These are phyloP conservation scores for Harpagifer antarcticus DNA, from an alignment of 2,797 vertebrate species.

Conservation along the genomic window DNA sequence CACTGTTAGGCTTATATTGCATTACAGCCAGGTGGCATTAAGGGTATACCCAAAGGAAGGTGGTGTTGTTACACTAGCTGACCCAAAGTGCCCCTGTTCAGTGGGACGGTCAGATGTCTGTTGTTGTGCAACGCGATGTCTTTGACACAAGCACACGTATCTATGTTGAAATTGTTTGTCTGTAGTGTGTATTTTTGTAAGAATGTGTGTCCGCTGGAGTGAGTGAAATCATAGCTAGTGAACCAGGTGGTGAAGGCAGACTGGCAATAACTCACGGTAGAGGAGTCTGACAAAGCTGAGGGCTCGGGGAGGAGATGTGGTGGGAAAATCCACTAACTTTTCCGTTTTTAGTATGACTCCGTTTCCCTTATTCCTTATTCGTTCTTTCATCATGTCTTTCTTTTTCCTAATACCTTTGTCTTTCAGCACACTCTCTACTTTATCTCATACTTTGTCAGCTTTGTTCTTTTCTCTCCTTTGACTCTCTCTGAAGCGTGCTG, in stretches of 20 bases:
- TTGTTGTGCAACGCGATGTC: conserved; percentile 10
- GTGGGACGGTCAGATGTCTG: conserved; percentile 34
- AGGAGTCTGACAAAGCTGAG: conserved; percentile 60
- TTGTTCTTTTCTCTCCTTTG: conserved; percentile 18
- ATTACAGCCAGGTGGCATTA: conserved; percentile 37
- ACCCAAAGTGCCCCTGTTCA: conserved; percentile 64
- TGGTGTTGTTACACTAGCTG: conserved; percentile 69
- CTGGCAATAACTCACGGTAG: conserved; percentile 74
- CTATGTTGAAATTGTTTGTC: conserved; percentile 23
- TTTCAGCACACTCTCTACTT: background rate
- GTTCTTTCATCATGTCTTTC: background rate
- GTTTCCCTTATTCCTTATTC: background rate
- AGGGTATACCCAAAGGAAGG: conserved; percentile 49
- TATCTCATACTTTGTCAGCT: conserved; percentile 11
- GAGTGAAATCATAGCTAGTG: conserved; percentile 75
- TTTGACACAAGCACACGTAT: conserved; percentile 15
- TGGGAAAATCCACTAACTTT: conserved; percentile 46
- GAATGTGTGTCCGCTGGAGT: conserved; percentile 62
- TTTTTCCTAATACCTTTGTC: background rate
- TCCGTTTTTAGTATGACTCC: background rate
- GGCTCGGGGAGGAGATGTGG: conserved; percentile 40
- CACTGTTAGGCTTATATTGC: background rate
- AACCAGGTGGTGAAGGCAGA: conserved; percentile 77
- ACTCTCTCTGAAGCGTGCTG: conserved; percentile 26
- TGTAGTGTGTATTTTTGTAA: conserved; percentile 28